phyloP scores from a whole-genome alignment of 2,113 vertebrate species.

The Actenoides lindsayi region DNA sequence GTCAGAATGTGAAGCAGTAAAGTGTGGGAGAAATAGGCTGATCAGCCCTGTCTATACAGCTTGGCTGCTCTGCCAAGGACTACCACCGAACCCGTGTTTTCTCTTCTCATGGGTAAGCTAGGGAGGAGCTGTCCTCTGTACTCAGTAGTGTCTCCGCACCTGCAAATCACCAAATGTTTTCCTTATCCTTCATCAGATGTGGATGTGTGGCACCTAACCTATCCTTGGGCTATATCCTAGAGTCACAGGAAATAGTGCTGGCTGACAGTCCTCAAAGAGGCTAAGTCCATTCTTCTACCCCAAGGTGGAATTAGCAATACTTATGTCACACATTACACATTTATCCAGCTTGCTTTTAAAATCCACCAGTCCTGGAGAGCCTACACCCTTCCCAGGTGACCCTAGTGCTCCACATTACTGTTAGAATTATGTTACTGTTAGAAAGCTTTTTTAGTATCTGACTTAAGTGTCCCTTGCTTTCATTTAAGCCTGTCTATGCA shows the following conservation, averaged over 20 bases:
- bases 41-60: background rate
- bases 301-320: background rate
- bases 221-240: background rate
- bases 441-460: background rate
- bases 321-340: background rate
- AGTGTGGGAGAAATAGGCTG: background rate
- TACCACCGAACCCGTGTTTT: background rate
- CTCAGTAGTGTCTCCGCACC: background rate
- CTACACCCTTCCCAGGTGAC: background rate
- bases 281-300: background rate
- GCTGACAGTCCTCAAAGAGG: background rate
- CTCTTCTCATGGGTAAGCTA: background rate
- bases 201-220: background rate
- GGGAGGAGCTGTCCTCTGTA: background rate
- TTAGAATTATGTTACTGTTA: background rate
- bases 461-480: background rate
- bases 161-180: background rate
- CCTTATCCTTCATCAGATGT: background rate
- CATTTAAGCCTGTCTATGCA: background rate
- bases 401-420: background rate
- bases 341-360: background rate
- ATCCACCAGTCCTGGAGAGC: background rate
- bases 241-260: background rate
- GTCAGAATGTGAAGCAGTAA: background rate
- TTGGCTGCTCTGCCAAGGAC: background rate